Evolutionary conservation across 2,113 vertebrate species (phyloP), one percentile per base, ranked within the genome.

Genomic region (Nerophis lumbriciformis): DNA sequence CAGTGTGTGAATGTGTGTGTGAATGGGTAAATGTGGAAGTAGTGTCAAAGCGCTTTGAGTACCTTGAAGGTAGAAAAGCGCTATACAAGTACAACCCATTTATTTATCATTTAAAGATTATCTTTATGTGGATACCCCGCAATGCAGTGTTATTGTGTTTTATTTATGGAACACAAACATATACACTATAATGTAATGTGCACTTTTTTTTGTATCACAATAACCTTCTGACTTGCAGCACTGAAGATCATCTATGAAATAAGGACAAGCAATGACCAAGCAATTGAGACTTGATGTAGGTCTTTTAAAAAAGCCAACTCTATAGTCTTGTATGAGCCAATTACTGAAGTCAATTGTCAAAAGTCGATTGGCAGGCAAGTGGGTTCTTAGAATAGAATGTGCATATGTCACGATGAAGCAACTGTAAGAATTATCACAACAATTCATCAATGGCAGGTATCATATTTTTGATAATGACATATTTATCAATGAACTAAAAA

Each of bases 141-240:
- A n/a, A n/a, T 10, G 19, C 15, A 51, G 47, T 37, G 59, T 61
- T 73, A 57, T 48, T 42, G n/a, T 45, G 47, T 54, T 82, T 67
- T 44, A 68, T 65, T 68, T 79, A 45, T 65, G 48, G 59, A 69
- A 72, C 60, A 57, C 50, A 59, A 60, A 36, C 13, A 35, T 16
- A 71, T n/a, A n/a, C n/a, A n/a, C n/a, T n/a, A 62, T 52, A 65
- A 35, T 59, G 35, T 45, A 81, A 55, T 72, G 65, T 64, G 53
- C 38, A 65, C 58, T 62, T 28, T 6, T 21, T 36, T 28, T 28
- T 35, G 21, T 11, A 36, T n/a, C n/a, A 21, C 21, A n/a, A 16
- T 6, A 50, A 7, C 16, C 6, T 61, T 61, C n/a, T 28, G 49
- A 35, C 66, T 65, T 63, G 14, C 61, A 47, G 58, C 28, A 63